A percentile compares a stretch with the other conserved stretches of the same genome.
phyloP scores from a whole-genome alignment of 2,888 invertebrate species.

The Andrena flavipes region DNA sequence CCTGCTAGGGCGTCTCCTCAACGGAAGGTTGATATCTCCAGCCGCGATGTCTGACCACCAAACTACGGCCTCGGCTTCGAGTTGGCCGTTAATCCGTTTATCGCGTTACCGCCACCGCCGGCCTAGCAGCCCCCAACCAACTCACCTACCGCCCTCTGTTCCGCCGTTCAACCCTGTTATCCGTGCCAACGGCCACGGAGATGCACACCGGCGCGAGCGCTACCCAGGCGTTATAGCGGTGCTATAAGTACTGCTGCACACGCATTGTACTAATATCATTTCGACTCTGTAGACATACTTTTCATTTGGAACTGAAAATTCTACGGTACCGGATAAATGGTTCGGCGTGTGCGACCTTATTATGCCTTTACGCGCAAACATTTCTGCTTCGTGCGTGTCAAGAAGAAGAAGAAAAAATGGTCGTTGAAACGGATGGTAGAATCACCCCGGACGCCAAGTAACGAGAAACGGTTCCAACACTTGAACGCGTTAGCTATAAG shows the following conservation, averaged over 20 bases:
- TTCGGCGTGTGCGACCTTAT: background rate
- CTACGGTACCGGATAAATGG: background rate
- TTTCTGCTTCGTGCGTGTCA: background rate
- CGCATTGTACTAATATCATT: background rate
- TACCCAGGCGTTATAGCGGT: background rate
- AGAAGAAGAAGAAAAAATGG: background rate
- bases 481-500: constrained; percentile 41
- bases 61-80: constrained; percentile 78
- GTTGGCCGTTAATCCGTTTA: constrained; percentile 84
- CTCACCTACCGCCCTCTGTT: constrained; percentile 53
- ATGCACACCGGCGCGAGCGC: constrained; percentile 1
- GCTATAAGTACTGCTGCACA: background rate
- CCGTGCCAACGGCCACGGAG: constrained; percentile 40
- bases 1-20: constrained; percentile 22
- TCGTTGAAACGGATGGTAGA: constrained; percentile 35
- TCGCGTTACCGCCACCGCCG: constrained; percentile 83
- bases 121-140: constrained; percentile 69
- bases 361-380: background rate
- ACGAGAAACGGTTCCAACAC: constrained; percentile 45
- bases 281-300: background rate
- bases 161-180: constrained; percentile 59
- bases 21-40: constrained; percentile 59
- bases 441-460: constrained; percentile 16
- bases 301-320: background rate
- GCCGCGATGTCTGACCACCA: constrained; percentile 73